Base-by-base conservation (phyloP, 2,113 vertebrate genomes). In the Peromyscus leucopus region DNA sequence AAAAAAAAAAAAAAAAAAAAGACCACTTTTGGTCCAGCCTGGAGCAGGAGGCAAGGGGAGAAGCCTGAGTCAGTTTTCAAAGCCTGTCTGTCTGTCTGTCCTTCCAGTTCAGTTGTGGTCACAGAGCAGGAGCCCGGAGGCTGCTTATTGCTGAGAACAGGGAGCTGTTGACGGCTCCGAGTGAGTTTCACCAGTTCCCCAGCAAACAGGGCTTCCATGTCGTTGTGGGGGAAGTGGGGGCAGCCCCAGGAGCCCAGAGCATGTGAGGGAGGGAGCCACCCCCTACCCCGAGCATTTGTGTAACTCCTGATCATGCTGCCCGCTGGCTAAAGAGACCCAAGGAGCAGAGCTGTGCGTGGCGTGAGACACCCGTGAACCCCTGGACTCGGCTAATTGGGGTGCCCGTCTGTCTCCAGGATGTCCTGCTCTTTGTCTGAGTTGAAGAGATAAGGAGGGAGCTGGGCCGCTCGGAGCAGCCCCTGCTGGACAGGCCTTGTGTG, bases 341-440 rank as follows among this genome's bases (percentile, higher is more conserved):
- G 59, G 6, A 0, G 5, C 19, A 59, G 31, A 17, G 28, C 2
- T 17, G 0, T 10, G 0, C 3, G 88, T 10, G 93, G 31, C 12
- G 13, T 1, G 19, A 74, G 63, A 21, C 4, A 11, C 36, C 0
- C 78, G 96, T 84, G 11, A 96, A 96, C 95, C 98, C 98, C 98
- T 96, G 86, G 95, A 97, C 98, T 97, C 96, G 98, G 97, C 98
- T 98, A 98, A 99, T 98, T 98, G 98, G 96, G 94, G 97, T 98
- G 95, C 98, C 97, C 95, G 93, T 97, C 75, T 97, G 94, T 94
- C 46, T 4, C 93, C 36, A 69, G 88, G 96, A 71, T 95, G 94
- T 96, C 97, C 90, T 89, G 93, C 63, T 51, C 36, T 93, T 89
- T 0, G 46, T 98, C 98, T 97, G 98, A 98, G 97, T 97, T 93